Base-by-base conservation (phyloP, 1,140 invertebrate species). In the Colletes latitarsis region DNA sequence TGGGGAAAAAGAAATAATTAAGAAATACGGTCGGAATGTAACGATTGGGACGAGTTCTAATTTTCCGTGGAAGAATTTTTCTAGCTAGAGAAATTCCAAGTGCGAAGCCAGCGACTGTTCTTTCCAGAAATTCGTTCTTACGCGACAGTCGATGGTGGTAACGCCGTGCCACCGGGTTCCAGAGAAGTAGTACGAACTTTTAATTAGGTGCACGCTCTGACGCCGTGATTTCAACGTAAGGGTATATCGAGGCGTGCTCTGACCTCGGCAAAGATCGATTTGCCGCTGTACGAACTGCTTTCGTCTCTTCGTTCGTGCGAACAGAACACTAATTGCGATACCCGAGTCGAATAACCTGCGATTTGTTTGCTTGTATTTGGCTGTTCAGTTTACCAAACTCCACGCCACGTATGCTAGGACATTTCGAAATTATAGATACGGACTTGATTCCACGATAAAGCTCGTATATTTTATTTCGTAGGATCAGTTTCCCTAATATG, bases 201-300 rank as follows among this genome's bases (percentile, higher is more conserved):
- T 83, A 83, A 83, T 83, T 83, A 83, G 72, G 67, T 81, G 78
- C 78, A 67, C 78, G 52, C 67, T 76, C 67, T 58, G 53, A 53
- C 78, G 68, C 4, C 58, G 68, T 78, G 82, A 70, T 60, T 81
- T 67, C 58, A n/a, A 70, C 58, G 53, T 63, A 74, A 62, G 52
- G 49, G 58, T 58, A 76, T 53, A 81, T 81, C 78, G 41, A 66
- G 30, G 39, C 66, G 79, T 21, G 21, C 70, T 69, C 75, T 64
- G 74, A 77, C 74, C 74, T 46, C 57, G 46, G 6, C 14, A 12
- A 46, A 58, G 81, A 82, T 82, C 81, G 76, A 82, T 82, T 64
- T 41, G 43, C 15, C 15, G 66, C 21, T 8, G 21, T 52, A 69
- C 60, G 46, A 68, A 73, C 19, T 52, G 58, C 77, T 79, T 62